These are phyloP conservation scores for Corvus cornix DNA, from an alignment of 2,113 vertebrate genomes.

Conservation along the genomic window DNA sequence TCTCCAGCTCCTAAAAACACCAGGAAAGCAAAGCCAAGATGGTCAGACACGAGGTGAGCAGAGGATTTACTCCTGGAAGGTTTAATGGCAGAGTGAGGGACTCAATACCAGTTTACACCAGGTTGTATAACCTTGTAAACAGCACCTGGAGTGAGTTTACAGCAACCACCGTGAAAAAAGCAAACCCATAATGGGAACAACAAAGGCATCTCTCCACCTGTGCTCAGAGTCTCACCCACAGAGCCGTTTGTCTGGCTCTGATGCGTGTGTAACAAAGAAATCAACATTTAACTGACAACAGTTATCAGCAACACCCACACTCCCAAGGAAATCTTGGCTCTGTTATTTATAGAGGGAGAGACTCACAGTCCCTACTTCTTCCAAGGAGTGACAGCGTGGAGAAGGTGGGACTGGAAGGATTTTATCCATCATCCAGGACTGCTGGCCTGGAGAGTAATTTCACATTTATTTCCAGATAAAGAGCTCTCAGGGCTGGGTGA, in stretches of 20 bases:
- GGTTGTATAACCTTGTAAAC: neutral
- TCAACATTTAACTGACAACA: neutral
- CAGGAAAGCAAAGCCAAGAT: neutral
- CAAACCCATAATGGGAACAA: neutral
- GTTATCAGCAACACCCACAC: neutral
- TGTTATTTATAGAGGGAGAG: neutral
- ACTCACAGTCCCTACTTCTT: neutral
- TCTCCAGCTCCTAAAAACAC: constrained; percentile 83
- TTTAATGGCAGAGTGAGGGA: neutral
- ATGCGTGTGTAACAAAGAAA: neutral
- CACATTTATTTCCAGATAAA: neutral
- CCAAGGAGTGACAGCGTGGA: fast-evolving
- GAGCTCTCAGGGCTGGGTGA: neutral
- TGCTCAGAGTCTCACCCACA: neutral
- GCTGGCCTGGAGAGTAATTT: neutral
- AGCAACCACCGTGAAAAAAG: neutral
- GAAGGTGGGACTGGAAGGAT: neutral
- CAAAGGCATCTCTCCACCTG: neutral
- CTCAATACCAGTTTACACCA: neutral
- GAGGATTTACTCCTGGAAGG: neutral
- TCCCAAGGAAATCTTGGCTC: neutral
- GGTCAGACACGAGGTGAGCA: neutral
- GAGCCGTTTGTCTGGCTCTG: neutral
- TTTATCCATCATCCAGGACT: fast-evolving
- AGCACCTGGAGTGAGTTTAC: neutral